Evolutionary conservation across 2,888 invertebrate species (phyloP), one percentile per base, ranked within the genome.

Genomic region (Masnerella sp.): DNA sequence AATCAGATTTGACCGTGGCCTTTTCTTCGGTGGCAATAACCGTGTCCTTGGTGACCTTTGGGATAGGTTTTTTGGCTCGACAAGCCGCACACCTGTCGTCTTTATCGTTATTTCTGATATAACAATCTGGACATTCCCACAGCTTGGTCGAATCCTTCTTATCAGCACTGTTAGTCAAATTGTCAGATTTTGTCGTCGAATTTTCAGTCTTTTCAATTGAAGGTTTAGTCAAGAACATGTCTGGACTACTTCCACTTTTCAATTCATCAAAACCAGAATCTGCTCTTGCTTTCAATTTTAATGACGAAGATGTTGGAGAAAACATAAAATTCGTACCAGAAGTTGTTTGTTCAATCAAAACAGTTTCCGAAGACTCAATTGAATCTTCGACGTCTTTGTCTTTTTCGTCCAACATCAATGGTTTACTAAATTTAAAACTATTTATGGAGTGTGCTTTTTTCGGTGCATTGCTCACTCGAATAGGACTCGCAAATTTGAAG

Each of bases 351-450:
- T 79, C 78, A 1, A 77, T 14, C 20, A 74, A 77, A 3, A 74
- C 34, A 5, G 75, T 80, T 65, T 74, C 78, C 0, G 76, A 68
- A 1, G 78, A 61, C 11, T 80, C 76, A n/a, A 59, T 56, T n/a
- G 77, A 64, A 22, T 75, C 77, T 20, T 77, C 77, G 0, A 15
- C 8, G 2, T 43, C 59, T 49, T 8, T 58, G 15, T 58, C 75
- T 30, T 86, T 85, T 2, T 64, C 51, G 0, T 34, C 43, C 9
- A 89, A 83, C 28, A 81, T 75, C 0, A 89, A 77, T 7, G 91
- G 92, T 58, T 89, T 88, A 76, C 90, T 90, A 78, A 91, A 91
- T 76, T 89, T 90, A 69, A 90, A 91, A 76, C 89, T 89, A 75
- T 90, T 90, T 12, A 88, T 88, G 2, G 90, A 88, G 59, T 87